Base-by-base conservation (phyloP, 1,140 invertebrate species). In the Musca vetustissima region DNA sequence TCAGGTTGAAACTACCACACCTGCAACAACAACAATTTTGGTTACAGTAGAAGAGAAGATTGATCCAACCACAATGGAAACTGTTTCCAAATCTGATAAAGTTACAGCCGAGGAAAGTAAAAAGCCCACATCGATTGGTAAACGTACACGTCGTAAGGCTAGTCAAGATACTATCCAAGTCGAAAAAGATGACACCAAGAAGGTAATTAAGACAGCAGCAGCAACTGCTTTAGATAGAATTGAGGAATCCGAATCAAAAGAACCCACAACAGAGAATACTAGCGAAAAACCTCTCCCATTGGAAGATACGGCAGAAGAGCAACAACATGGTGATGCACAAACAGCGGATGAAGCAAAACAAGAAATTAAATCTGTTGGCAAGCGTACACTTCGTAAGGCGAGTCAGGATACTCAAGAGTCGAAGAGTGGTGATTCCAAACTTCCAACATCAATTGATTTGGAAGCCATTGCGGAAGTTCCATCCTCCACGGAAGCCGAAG, bases 101-200 rank as follows among this genome's bases (percentile, higher is more conserved):
- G n/a, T n/a, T n/a, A n/a, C n/a, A n/a, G n/a, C n/a, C n/a, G n/a
- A n/a, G n/a, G n/a, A n/a, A n/a, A n/a, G n/a, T n/a, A n/a, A n/a
- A n/a, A n/a, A n/a, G n/a, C n/a, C n/a, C n/a, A n/a, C n/a, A n/a
- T n/a, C n/a, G n/a, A n/a, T n/a, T n/a, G 14, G 15, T 7, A 59
- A 59, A 9, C 24, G 25, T n/a, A n/a, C n/a, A 17, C 24, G 25
- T 7, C 55, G 55, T 4, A 59, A 59, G 32, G 13, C 25, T 4
- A 59, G 55, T 59, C 55, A 59, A 49, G 47, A 49, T 49, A 17
- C n/a, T 6, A n/a, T n/a, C n/a, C 47, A 15, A 49, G n/a, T 17
- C 13, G 47, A 49, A 49, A 49, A 49, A 6, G 47, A 6, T 15
- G 47, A 49, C 13, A 49, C 4, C 47, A 14, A 17, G n/a, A n/a